Evolutionary conservation across 2,888 invertebrate genomes (phyloP).

Genomic region (Cephonodes hylas): DNA sequence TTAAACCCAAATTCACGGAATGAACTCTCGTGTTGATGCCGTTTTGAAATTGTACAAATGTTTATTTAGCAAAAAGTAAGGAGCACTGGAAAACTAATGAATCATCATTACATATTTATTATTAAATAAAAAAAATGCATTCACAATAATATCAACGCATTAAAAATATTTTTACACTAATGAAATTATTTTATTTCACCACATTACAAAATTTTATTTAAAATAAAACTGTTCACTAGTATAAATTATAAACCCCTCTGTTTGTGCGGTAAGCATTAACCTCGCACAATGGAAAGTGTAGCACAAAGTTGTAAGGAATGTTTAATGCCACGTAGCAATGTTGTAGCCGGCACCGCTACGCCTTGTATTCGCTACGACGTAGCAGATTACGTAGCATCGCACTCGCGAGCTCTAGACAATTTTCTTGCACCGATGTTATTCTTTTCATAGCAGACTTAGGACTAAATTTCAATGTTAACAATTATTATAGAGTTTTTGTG

Average conservation of each 20-base stretch:
- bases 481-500: too few relatives aligned
- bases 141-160: background rate
- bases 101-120: too few relatives aligned
- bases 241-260: background rate
- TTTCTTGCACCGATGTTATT: background rate
- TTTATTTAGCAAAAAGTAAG: too few relatives aligned
- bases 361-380: background rate
- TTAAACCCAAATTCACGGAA: too few relatives aligned
- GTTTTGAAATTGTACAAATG: too few relatives aligned
- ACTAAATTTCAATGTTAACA: too few relatives aligned
- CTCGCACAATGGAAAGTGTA: background rate
- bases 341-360: background rate
- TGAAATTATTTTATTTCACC: too few relatives aligned
- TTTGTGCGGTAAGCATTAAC: background rate
- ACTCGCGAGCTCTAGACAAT: background rate
- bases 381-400: background rate
- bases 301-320: constrained; percentile 4
- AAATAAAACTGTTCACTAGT: background rate
- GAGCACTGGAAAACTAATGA: too few relatives aligned
- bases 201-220: too few relatives aligned
- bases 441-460: background rate
- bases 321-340: constrained; percentile 9
- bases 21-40: too few relatives aligned
- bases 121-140: background rate
- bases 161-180: background rate